phyloP scores from a whole-genome alignment of 2,888 invertebrate genomes.

The Drosophila multiciliata region DNA sequence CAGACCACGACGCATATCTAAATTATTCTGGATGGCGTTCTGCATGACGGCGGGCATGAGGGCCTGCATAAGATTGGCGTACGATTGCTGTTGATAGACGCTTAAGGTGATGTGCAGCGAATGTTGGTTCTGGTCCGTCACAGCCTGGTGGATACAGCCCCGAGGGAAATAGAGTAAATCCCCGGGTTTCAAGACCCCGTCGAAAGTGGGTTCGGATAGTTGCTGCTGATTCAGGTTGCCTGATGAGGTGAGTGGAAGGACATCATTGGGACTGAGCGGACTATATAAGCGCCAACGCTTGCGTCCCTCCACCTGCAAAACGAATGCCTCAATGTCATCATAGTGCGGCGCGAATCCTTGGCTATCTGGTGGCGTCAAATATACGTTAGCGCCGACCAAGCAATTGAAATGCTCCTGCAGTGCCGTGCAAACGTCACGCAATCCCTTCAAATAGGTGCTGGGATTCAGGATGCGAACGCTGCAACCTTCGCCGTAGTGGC shows the following conservation, averaged over 20 bases:
- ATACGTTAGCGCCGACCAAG: slow-evolving; percentile 97
- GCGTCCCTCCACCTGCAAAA: slow-evolving; percentile 97
- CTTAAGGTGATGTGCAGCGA: slow-evolving; percentile 98
- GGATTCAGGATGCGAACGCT: slow-evolving; percentile 96
- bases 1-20: slow-evolving; percentile 91
- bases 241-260: slow-evolving; percentile 93
- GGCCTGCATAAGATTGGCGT: slow-evolving; percentile 94
- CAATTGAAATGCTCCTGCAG: slow-evolving; percentile 97
- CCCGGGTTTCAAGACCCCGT: slow-evolving; percentile 90
- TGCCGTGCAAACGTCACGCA: slow-evolving; percentile 89
- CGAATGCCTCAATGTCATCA: slow-evolving; percentile 99
- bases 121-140: slow-evolving; percentile 91
- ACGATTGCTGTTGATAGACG: slow-evolving; percentile 95
- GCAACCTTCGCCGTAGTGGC: slow-evolving; percentile 94
- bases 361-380: slow-evolving; percentile 96
- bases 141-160: slow-evolving; percentile 94
- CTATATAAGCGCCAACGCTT: slow-evolving; percentile 97
- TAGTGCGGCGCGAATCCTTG: slow-evolving; percentile 99
- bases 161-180: slow-evolving; percentile 97
- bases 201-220: slow-evolving; percentile 92
- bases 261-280: slow-evolving; percentile 89
- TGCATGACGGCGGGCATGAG: slow-evolving; percentile 91
- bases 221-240: slow-evolving; percentile 90
- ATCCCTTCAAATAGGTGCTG: slow-evolving; percentile 90
- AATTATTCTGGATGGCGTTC: slow-evolving; percentile 89